These are phyloP conservation scores for Heliconius hewitsoni DNA, from an alignment of 1,140 invertebrate species.

Conservation along the genomic window DNA sequence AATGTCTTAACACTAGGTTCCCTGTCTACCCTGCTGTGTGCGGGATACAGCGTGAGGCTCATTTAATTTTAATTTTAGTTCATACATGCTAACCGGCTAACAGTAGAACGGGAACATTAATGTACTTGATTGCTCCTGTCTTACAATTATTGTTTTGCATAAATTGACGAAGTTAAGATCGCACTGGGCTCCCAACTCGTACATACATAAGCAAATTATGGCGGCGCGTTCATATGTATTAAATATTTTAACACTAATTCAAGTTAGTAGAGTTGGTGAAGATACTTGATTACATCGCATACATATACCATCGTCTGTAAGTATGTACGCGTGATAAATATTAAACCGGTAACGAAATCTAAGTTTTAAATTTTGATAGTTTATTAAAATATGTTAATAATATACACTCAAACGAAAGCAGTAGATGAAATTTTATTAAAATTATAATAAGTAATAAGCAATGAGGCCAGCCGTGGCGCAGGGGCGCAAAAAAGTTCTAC, in stretches of 20 bases:
- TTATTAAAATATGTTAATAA: not conserved
- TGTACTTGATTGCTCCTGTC: not conserved
- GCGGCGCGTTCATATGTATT: conserved; percentile 65
- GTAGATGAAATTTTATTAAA: too few species aligned
- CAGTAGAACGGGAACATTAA: not conserved
- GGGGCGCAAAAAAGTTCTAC: too few species aligned
- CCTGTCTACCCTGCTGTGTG: too few species aligned
- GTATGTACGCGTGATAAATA: not conserved
- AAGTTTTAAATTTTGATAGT: not conserved
- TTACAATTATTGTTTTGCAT: conserved; percentile 11
- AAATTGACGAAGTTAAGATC: conserved; percentile 29
- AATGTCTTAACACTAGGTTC: too few species aligned
- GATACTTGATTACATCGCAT: conserved; percentile 65
- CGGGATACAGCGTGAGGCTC: too few species aligned
- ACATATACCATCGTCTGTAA: not conserved
- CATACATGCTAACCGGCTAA: not conserved
- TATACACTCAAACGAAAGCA: too few species aligned
- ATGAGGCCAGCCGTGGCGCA: too few species aligned
- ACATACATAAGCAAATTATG: conserved; percentile 64
- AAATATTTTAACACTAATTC: conserved; percentile 74
- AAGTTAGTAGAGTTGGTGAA: conserved; percentile 71
- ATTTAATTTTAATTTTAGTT: not conserved
- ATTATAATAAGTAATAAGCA: too few species aligned
- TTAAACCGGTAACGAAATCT: not conserved
- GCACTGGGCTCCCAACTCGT: conserved; percentile 27